phyloP scores from a whole-genome alignment of 2,888 invertebrate species.

The Philereme transversata region DNA sequence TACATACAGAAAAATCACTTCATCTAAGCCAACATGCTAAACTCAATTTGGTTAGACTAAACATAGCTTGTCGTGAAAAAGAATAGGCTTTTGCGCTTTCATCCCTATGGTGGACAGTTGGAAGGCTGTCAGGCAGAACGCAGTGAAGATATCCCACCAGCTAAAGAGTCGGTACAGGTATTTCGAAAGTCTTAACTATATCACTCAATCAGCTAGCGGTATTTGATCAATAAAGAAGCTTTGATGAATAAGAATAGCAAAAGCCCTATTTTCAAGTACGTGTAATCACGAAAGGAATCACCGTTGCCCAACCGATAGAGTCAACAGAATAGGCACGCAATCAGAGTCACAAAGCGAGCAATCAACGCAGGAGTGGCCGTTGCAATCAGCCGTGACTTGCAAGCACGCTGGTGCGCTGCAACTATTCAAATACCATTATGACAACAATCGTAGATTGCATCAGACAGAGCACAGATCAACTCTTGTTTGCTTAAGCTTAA shows the following conservation, averaged over 20 bases:
- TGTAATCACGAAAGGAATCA: conserved; percentile 21
- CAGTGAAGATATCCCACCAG: no score
- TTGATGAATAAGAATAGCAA: background rate
- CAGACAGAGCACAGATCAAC: conserved; percentile 6
- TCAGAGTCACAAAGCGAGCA: conserved; percentile 33
- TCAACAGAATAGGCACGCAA: conserved; percentile 29
- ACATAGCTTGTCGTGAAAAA: no score
- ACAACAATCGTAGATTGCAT: conserved; percentile 12
- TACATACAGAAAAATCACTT: no score
- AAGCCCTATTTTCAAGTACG: conserved; percentile 4
- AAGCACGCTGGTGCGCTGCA: conserved; percentile 19
- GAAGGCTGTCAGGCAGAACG: no score
- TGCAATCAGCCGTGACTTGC: conserved; percentile 36
- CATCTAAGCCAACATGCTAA: no score
- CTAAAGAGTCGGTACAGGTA: no score
- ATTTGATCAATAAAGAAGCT: background rate
- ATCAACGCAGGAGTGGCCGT: conserved; percentile 31
- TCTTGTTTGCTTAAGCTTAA: conserved; percentile 3
- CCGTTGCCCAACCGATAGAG: conserved; percentile 25
- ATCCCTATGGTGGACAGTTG: no score
- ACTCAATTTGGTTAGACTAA: no score
- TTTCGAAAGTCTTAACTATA: background rate
- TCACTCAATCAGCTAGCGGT: background rate
- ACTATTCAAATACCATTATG: conserved; percentile 12
- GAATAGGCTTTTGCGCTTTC: no score